Percentiles rank a stretch among this genome's conserved stretches.
phyloP scores from a whole-genome alignment of 2,888 invertebrate species.

The Aspidiotus rigidus region DNA sequence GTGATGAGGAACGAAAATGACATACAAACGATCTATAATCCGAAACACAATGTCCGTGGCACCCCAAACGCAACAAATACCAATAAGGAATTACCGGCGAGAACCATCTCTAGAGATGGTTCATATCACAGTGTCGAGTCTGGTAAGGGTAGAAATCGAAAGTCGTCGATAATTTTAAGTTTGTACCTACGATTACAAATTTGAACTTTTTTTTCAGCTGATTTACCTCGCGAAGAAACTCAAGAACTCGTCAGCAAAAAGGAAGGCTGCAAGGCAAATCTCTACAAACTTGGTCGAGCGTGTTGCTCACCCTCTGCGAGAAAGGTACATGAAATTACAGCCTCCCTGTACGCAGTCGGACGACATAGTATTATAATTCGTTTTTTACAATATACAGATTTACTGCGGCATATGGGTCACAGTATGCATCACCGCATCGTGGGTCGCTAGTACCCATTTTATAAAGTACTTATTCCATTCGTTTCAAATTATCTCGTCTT shows the following conservation, averaged over 20 bases:
- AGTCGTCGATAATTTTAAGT: not conserved
- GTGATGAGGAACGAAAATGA: conserved; percentile 36
- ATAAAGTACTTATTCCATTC: conserved; percentile 70
- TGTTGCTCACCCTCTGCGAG: conserved; percentile 74
- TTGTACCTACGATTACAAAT: not conserved
- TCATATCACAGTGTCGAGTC: conserved; percentile 32
- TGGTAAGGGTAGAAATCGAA: conserved; percentile 5
- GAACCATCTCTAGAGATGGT: conserved; percentile 26
- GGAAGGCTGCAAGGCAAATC: conserved; percentile 14
- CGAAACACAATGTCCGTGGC: conserved; percentile 27
- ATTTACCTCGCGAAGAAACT: conserved; percentile 27
- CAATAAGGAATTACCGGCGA: conserved; percentile 4
- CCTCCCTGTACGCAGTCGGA: no score
- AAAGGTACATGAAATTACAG: conserved; percentile 50
- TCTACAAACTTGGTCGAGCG: conserved; percentile 19
- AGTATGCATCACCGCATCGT: conserved; percentile 73
- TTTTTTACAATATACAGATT: conserved; percentile 52
- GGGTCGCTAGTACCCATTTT: conserved; percentile 88
- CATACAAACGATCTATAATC: conserved; percentile 36
- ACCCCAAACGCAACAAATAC: conserved; percentile 14
- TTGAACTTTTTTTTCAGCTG: conserved; percentile 15
- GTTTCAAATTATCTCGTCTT: conserved; percentile 39
- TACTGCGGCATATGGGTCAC: conserved; percentile 83
- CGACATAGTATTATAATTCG: conserved; percentile 4
- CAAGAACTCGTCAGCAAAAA: conserved; percentile 20